Conservation (phyloP, 2,888 invertebrate species). For the Acrocyrtus sp. region DNA sequence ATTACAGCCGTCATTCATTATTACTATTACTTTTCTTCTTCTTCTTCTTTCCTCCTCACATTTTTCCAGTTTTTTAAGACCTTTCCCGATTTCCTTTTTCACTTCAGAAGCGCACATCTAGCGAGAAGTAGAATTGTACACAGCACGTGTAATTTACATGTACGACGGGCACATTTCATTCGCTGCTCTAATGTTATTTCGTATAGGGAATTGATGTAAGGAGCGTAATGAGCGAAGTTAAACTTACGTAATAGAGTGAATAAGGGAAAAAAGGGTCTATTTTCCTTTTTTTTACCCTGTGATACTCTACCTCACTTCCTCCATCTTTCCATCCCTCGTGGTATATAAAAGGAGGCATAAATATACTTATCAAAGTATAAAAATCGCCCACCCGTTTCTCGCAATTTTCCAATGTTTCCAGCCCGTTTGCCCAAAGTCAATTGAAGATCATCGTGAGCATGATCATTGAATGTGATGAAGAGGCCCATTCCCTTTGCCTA, state of each 20-base stretch:
- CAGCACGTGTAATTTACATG: background rate
- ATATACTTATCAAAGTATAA: no score
- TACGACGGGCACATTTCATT: background rate
- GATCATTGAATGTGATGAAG: constrained; percentile 49
- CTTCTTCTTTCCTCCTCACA: constrained; percentile 15
- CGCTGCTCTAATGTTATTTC: background rate
- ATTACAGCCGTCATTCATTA: constrained; percentile 39
- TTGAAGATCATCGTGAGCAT: constrained; percentile 47
- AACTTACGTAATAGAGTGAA: no score
- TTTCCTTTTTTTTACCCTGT: no score
- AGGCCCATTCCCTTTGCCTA: constrained; percentile 37
- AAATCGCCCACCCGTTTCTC: constrained; percentile 35
- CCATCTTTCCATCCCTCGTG: no score
- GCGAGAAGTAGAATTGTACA: constrained; percentile 1
- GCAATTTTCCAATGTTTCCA: constrained; percentile 43
- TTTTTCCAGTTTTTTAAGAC: constrained; percentile 9
- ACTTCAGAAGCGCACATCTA: background rate
- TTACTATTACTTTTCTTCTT: constrained; percentile 19
- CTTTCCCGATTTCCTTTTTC: background rate
- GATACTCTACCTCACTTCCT: no score
- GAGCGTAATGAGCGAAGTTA: constrained; percentile 46
- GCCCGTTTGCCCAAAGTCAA: constrained; percentile 49
- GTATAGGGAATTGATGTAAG: constrained; percentile 46
- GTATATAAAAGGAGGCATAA: no score
- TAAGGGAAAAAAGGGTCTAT: no score